Base-by-base conservation (phyloP, 92 coral and sea anemone species). In the Pocillopora grandis region DNA sequence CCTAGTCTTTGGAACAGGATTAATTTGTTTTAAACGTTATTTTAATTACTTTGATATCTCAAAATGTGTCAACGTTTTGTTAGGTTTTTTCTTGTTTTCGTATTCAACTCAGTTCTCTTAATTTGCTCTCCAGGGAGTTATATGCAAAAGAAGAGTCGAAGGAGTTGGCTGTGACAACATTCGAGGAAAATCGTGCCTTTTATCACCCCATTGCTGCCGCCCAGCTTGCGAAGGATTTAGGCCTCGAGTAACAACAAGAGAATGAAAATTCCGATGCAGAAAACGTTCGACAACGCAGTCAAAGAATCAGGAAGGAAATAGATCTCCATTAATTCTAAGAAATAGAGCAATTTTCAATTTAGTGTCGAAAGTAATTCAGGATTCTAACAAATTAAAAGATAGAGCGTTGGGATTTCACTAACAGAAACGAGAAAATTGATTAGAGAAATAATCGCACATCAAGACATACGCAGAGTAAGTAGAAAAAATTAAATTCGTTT, bases 141-240 rank as follows among this genome's bases (percentile, higher is more conserved):
- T 87, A 84, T 84, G 93, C 93, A 55, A 85, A 90, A 20, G 91
- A 94, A 66, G 90, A 91, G 15, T 92, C 98, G 19, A 87, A 84
- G 73, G 89, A 88, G 10, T 77, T 91, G 11, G 98, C 98, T 58
- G 85, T 94, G 21, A 82, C 77, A 62, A 94, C 98, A 1, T 94
- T 94, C 66, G 73, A 90, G 21, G 81, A 88, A 4, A 88, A 91
- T 78, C 88, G 88, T 10, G 59, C 86, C 4, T 87, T 85, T 62
- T 94, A 94, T 78, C 98, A 94, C 74, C 92, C 95, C 19, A 92
- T 94, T 17, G 95, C 95, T 15, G 92, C 93, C 4, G 76, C 90
- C 1, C 87, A 66, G 90, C 74, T 94, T 8, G 91, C 95, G 2
- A 94, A 94, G 88, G 98, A 94, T 33, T 80, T 94, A 37, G 71